Base-by-base conservation (phyloP, 2,888 invertebrate species). In the Leptopterna dolabrata region DNA sequence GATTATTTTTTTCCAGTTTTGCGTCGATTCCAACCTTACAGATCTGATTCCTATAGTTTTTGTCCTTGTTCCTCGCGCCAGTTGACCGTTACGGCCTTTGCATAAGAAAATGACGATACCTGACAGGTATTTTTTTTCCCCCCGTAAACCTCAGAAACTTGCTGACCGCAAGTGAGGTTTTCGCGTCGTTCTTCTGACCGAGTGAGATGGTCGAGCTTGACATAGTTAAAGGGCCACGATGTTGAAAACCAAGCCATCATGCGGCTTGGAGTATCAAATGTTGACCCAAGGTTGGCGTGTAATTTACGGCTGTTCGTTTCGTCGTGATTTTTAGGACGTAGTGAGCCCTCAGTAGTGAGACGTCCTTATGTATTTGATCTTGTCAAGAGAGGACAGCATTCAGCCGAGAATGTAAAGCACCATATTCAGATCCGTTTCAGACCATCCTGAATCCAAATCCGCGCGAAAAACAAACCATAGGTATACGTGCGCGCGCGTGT, bases 101-200 rank as follows among this genome's bases (percentile, higher is more conserved):
- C 73, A 41, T 36, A 36, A 36, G 41, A 73, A 73, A 73, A 73
- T 73, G 73, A 73, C 73, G 73, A 36, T 73, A 36, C 73, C 36
- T 16, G 73, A n/a, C 73, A 30, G 16, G 73, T 19, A 19, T 16
- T 29, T 29, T 13, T 16, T 70, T 73, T 30, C n/a, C 29, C 29
- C n/a, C 36, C 30, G 29, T 19, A 73, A 36, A 73, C 73, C 73
- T 73, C 36, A 73, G 41, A 41, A 55, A 73, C 19, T 30, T 30
- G 73, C 41, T 73, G 73, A 73, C 73, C 73, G 73, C 73, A 73
- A 73, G 73, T 73, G 73, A 73, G 73, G 73, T 73, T 73, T 36
- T 73, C 36, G n/a, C 73, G 41, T 73, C 73, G 36, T 73, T 73
- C 30, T 73, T 41, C 36, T 73, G 36, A 73, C 73, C 36, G 14